These are phyloP conservation scores for Peribatodes rhomboidaria DNA, from an alignment of 2,888 invertebrate species.

Conservation along the genomic window DNA sequence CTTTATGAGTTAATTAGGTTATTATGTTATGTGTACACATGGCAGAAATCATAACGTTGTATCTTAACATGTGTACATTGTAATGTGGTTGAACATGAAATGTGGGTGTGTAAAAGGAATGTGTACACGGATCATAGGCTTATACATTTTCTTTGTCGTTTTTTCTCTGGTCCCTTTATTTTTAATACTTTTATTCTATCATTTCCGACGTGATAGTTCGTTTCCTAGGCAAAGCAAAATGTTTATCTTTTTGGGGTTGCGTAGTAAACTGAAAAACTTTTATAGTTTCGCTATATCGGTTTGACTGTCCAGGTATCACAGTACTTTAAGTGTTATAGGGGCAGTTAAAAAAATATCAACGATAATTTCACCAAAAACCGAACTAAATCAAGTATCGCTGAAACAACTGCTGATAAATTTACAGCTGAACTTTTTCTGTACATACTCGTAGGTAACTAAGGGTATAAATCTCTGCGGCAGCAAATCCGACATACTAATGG, in stretches of 20 bases:
- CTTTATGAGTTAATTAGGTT: conserved; percentile 38
- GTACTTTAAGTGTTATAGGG: too few species aligned
- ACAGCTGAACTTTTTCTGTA: conserved; percentile 52
- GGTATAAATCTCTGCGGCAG: conserved; percentile 65
- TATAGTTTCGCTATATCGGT: too few species aligned
- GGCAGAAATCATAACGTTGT: conserved; percentile 19
- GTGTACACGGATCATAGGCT: background rate
- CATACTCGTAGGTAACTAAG: conserved; percentile 51
- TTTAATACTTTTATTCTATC: background rate
- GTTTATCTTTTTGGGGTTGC: too few species aligned
- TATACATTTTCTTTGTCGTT: background rate
- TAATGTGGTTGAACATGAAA: conserved; percentile 14
- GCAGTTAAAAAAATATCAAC: background rate
- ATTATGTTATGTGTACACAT: conserved; percentile 22
- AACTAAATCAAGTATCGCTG: conserved; percentile 40
- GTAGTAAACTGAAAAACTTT: too few species aligned
- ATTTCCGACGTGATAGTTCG: background rate
- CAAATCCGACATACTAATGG: conserved; percentile 77
- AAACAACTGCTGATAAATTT: conserved; percentile 45
- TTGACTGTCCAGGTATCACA: too few species aligned
- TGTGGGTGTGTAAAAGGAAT: conserved; percentile 10
- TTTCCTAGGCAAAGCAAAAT: too few species aligned
- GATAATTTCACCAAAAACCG: conserved; percentile 9
- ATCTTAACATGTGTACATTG: conserved; percentile 14
- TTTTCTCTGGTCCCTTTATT: background rate